Conservation (phyloP, 2,888 invertebrate genomes). For the Suillia variegata region DNA sequence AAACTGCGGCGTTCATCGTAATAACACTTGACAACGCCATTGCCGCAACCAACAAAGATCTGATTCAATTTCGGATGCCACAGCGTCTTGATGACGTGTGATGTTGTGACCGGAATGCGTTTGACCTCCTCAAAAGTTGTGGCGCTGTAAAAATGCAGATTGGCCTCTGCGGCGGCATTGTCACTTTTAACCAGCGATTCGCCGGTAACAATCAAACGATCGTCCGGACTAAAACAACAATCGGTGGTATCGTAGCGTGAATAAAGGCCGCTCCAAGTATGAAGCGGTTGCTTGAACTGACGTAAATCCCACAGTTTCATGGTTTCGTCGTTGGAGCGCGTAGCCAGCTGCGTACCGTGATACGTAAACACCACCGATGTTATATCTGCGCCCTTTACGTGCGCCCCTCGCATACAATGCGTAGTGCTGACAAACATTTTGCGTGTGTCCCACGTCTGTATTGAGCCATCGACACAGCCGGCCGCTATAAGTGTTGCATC, state of each 20-base stretch:
- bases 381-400: conserved; percentile 79
- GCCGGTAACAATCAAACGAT: conserved; percentile 85
- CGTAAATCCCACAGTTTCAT: conserved; percentile 94
- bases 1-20: conserved; percentile 88
- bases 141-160: conserved; percentile 79
- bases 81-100: conserved; percentile 83
- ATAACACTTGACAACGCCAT: conserved; percentile 87
- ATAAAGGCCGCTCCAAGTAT: conserved; percentile 72
- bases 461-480: conserved; percentile 86
- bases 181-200: conserved; percentile 77
- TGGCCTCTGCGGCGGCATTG: conserved; percentile 69
- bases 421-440: conserved; percentile 89
- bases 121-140: conserved; percentile 76
- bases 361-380: conserved; percentile 89
- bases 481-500: conserved; percentile 89
- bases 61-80: conserved; percentile 99
- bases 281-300: conserved; percentile 77
- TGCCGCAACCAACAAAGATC: conserved; percentile 89
- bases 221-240: conserved; percentile 84
- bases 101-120: conserved; percentile 76
- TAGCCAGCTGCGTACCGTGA: conserved; percentile 73
- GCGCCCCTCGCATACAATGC: conserved; percentile 77
- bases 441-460: conserved; percentile 95
- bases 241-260: conserved; percentile 86
- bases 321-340: conserved; percentile 89